Evolutionary conservation across 1,140 invertebrate genomes (phyloP).

Genomic region (Arion vulgaris): DNA sequence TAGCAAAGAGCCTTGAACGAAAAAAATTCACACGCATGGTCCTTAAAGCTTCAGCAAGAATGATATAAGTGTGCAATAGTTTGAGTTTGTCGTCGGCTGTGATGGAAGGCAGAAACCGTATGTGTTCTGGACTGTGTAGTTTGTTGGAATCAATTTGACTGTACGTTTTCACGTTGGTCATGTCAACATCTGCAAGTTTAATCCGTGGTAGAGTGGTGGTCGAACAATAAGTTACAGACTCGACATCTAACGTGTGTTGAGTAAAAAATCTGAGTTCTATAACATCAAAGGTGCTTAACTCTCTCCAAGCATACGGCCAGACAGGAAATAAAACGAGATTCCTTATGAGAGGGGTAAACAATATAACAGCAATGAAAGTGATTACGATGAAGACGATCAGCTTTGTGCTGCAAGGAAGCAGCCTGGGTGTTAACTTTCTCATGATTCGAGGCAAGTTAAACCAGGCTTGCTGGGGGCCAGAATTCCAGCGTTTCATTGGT

Average conservation of each 20-base stretch:
- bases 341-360: background rate
- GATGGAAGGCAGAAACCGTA: background rate
- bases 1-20: conserved; percentile 43
- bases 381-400: background rate
- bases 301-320: conserved; percentile 15
- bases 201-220: background rate
- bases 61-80: background rate
- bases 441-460: background rate
- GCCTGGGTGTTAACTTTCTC: background rate
- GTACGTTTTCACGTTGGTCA: background rate
- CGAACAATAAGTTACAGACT: background rate
- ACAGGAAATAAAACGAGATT: conserved; percentile 6
- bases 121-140: background rate
- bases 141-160: background rate
- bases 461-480: background rate
- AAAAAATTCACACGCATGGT: background rate
- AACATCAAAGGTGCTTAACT: background rate
- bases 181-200: background rate
- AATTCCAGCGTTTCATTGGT: background rate
- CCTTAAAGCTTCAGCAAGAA: conserved; percentile 4
- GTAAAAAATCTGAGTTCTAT: background rate
- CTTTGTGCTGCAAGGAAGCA: background rate
- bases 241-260: background rate
- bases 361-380: background rate
- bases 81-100: background rate